Base-by-base conservation (phyloP, 2,113 vertebrate genomes). In the Excalfactoria chinensis region DNA sequence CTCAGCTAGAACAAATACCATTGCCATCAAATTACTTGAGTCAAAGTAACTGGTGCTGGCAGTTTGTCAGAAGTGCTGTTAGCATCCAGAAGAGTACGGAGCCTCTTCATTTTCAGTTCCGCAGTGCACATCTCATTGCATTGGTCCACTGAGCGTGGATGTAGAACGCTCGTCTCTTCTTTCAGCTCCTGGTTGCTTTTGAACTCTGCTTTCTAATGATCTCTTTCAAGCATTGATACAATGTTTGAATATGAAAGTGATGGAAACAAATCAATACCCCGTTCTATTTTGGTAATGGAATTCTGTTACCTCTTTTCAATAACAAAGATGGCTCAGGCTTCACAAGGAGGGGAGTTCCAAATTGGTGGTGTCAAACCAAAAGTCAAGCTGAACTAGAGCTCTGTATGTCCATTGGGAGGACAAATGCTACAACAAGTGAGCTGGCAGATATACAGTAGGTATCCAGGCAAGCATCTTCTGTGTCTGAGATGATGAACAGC, bases 271-370 rank as follows among this genome's bases (percentile, higher is more conserved):
- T 74, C 69, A 32, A 22, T 55, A 73, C 41, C 34, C 26, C 6
- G 1, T 28, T 26, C 5, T 23, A 67, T n/a, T 21, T 74, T 34
- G 41, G 19, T 46, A 73, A 35, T n/a, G 32, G 48, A 73, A 59
- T 70, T 68, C 44, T 72, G 6, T 34, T 49, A 11, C 22, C 46
- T 44, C 15, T 62, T 64, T 66, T 37, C 12, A 22, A 4, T 22
- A 59, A 6, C 8, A 25, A n/a, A 55, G 63, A 26, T 34, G 21
- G 15, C n/a, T 90, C 28, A 8, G 11, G 19, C 71, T 14, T 92
- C n/a, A 35, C 15, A 35, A 0, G 22, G 60, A 16, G 11, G 2
- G 0, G 1, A 35, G 30, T 14, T 58, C 48, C 41, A 37, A 23
- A 48, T 23, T 25, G 16, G 25, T 25, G 16, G 28, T 28, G 35